Conservation (phyloP, 1,140 invertebrate genomes). For the Cydia pomonella region DNA sequence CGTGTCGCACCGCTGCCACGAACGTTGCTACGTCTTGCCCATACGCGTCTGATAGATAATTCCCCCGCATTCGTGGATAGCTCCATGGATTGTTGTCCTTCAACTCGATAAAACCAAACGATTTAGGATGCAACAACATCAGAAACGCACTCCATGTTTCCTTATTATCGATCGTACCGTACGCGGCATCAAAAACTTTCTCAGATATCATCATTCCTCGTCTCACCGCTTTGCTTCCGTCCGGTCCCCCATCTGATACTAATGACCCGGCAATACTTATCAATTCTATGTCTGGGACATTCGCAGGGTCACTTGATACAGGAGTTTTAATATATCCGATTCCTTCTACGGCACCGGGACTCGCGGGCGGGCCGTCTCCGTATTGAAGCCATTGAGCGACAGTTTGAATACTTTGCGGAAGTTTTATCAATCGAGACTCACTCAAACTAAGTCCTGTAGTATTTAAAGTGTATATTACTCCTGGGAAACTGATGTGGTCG, state of each 20-base stretch:
- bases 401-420: constrained; percentile 30
- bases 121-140: constrained; percentile 73
- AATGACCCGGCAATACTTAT: constrained; percentile 74
- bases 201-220: constrained; percentile 40
- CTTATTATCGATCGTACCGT: constrained; percentile 58
- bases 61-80: constrained; percentile 82
- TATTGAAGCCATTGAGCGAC: constrained; percentile 54
- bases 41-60: constrained; percentile 46
- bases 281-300: constrained; percentile 82
- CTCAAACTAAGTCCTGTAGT: constrained; percentile 53
- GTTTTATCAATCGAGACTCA: constrained; percentile 43
- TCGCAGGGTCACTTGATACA: constrained; percentile 69
- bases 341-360: constrained; percentile 81
- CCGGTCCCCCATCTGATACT: constrained; percentile 79
- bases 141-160: constrained; percentile 65
- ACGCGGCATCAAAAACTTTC: constrained; percentile 52
- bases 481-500: constrained; percentile 85
- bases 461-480: constrained; percentile 80
- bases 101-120: constrained; percentile 74
- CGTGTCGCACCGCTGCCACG: constrained; percentile 63
- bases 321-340: constrained; percentile 82
- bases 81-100: constrained; percentile 85
- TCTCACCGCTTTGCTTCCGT: constrained; percentile 56
- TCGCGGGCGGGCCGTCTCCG: constrained; percentile 70
- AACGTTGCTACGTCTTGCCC: constrained; percentile 64